These are phyloP conservation scores for Nyctibius bracteatus DNA, from an alignment of 2,113 vertebrate species.

Conservation along the genomic window DNA sequence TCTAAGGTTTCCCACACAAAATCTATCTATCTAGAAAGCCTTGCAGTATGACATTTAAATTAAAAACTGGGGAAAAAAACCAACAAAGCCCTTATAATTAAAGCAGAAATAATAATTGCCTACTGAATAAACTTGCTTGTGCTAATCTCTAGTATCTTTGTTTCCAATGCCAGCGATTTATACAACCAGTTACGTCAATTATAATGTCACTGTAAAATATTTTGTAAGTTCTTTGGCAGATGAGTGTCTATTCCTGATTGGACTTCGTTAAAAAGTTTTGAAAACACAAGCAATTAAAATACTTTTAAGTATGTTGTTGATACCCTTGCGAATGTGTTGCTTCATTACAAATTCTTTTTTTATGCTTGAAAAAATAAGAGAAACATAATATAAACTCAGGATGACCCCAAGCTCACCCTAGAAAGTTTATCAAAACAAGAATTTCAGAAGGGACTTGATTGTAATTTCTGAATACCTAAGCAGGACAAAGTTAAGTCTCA, in stretches of 20 bases:
- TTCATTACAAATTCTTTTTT: neutral
- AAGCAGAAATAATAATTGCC: slow-evolving; percentile 9
- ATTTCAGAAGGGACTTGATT: neutral
- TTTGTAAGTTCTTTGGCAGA: slow-evolving; percentile 27
- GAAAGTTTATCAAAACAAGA: neutral
- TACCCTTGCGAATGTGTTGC: neutral
- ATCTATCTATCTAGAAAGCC: slow-evolving; percentile 5
- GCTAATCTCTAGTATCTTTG: slow-evolving; percentile 10
- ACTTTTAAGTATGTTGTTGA: neutral
- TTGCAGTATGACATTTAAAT: slow-evolving; percentile 11
- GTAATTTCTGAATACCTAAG: neutral
- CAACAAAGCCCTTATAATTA: neutral
- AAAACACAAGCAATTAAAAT: slow-evolving; percentile 17
- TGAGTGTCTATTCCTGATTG: slow-evolving; percentile 28
- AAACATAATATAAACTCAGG: neutral
- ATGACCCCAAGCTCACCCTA: neutral
- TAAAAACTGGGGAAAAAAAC: neutral
- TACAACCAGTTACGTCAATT: slow-evolving; percentile 24
- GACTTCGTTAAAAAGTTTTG: slow-evolving; percentile 30
- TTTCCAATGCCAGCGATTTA: slow-evolving; percentile 24
- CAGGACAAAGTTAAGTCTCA: neutral
- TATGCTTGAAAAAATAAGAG: neutral
- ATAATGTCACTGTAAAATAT: slow-evolving; percentile 33
- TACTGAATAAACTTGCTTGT: neutral
- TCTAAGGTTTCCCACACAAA: slow-evolving; percentile 15